Conservation (phyloP, 1,140 invertebrate genomes). For the Eumaeus atala region DNA sequence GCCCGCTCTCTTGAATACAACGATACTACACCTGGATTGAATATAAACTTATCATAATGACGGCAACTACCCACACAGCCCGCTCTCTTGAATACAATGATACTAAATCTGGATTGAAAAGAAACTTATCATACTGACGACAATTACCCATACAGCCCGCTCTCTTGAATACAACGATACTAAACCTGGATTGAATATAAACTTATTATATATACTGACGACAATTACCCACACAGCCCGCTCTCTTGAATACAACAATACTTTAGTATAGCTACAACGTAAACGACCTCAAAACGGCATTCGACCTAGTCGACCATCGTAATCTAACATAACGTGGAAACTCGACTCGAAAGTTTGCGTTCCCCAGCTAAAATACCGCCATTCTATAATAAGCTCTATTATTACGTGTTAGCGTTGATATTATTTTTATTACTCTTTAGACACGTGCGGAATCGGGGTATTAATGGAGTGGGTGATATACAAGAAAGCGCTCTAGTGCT, state of each 20-base stretch:
- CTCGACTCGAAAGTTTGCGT: conserved; percentile 67
- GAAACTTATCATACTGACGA: too few relatives aligned
- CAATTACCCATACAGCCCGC: too few relatives aligned
- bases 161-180: too few relatives aligned
- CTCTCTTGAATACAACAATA: conserved; percentile 39
- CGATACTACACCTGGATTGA: too few relatives aligned
- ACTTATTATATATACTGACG: too few relatives aligned
- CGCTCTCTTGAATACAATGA: too few relatives aligned
- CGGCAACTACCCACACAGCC: too few relatives aligned
- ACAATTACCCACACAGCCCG: conserved; percentile 36
- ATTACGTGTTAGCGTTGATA: conserved; percentile 32
- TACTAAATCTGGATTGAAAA: too few relatives aligned
- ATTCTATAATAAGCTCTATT: conserved; percentile 30
- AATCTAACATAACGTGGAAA: conserved; percentile 65
- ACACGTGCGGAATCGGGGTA: conserved; percentile 71
- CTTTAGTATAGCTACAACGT: conserved; percentile 41
- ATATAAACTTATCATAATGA: too few relatives aligned
- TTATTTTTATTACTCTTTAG: conserved; percentile 33
- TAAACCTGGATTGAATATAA: too few relatives aligned
- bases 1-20: too few relatives aligned
- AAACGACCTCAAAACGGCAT: conserved; percentile 72
- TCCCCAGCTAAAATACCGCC: conserved; percentile 28
- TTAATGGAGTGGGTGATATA: conserved; percentile 63
- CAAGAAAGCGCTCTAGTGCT: conserved; percentile 56
- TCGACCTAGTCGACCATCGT: conserved; percentile 63